Percentiles rank a stretch among this genome's conserved stretches.
These are phyloP conservation scores for Betta splendens DNA, from an alignment of 2,797 vertebrate species.

Conservation along the genomic window DNA sequence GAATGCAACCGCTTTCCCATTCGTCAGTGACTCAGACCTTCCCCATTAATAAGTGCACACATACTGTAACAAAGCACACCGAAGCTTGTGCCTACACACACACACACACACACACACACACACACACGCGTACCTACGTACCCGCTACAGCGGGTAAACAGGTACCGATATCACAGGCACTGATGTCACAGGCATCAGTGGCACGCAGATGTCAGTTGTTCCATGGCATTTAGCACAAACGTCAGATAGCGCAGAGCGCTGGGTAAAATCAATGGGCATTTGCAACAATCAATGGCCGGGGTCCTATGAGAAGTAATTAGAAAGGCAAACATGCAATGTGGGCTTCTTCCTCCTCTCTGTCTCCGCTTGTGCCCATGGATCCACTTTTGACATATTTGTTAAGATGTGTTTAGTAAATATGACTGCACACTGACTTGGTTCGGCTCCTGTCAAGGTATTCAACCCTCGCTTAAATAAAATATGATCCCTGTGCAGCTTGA, in stretches of 20 bases:
- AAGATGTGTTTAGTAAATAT: neutral
- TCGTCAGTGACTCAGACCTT: slow-evolving; percentile 36
- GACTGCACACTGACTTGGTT: neutral
- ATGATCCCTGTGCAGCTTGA: neutral
- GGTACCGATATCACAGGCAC: slow-evolving; percentile 34
- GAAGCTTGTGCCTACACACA: too few species aligned
- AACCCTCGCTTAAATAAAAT: neutral
- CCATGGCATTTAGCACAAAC: slow-evolving; percentile 62
- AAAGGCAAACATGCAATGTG: slow-evolving; percentile 66
- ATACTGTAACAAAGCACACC: too few species aligned
- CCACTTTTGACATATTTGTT: neutral
- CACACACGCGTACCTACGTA: neutral
- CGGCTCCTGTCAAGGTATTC: neutral
- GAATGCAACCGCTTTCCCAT: slow-evolving; percentile 47
- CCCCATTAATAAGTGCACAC: slow-evolving; percentile 29
- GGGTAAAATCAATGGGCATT: slow-evolving; percentile 75
- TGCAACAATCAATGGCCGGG: slow-evolving; percentile 74
- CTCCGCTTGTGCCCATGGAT: slow-evolving; percentile 9
- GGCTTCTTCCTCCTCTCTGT: slow-evolving; percentile 31
- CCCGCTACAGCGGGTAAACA: slow-evolving; percentile 19
- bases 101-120: slow-evolving; percentile 1
- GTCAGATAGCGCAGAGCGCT: slow-evolving; percentile 59
- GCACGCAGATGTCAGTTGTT: slow-evolving; percentile 42
- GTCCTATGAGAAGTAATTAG: slow-evolving; percentile 81
- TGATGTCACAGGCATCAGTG: slow-evolving; percentile 31